phyloP scores from a whole-genome alignment of 1,140 invertebrate genomes.

The Eumeta japonica region DNA sequence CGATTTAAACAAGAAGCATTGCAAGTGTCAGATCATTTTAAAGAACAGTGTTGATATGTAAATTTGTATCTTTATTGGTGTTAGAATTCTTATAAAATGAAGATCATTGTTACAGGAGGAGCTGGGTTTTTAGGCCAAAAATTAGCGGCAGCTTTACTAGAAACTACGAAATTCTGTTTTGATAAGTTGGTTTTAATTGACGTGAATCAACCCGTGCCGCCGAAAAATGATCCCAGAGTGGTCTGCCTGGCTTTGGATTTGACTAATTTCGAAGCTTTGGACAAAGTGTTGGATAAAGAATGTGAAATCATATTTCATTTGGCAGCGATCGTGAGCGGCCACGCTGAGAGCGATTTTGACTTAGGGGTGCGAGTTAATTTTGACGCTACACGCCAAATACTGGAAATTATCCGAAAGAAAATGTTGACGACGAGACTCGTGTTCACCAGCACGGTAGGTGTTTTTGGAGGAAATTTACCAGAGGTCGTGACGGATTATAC shows the following conservation, averaged over 20 bases:
- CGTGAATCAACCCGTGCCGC: constrained; percentile 6
- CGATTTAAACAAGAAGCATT: too few species aligned
- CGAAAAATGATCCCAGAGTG: constrained; percentile 16
- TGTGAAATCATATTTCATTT: constrained; percentile 32
- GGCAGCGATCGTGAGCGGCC: constrained; percentile 41
- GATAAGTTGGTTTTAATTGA: constrained; percentile 24
- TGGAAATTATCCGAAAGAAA: constrained; percentile 22
- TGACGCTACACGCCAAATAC: constrained; percentile 31
- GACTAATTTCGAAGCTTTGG: constrained; percentile 11
- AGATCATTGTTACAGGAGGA: constrained; percentile 36
- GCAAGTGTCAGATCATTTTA: too few species aligned
- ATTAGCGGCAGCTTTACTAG: constrained; percentile 22
- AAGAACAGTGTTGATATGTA: too few species aligned
- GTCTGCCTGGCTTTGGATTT: constrained; percentile 18
- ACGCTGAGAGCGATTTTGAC: constrained; percentile 38
- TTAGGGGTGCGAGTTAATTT: constrained; percentile 36
- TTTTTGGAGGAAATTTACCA: constrained; percentile 34
- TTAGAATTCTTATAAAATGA: too few species aligned
- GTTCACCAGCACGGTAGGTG: constrained; percentile 32
- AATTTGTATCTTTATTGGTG: too few species aligned
- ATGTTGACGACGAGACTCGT: constrained; percentile 25
- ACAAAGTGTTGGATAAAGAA: constrained; percentile 14
- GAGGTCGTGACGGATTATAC: constrained; percentile 23
- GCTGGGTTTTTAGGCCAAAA: constrained; percentile 33
- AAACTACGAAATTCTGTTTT: constrained; percentile 11